These are phyloP conservation scores for Morpho deidamia DNA, from an alignment of 2,888 invertebrate genomes.

Conservation along the genomic window DNA sequence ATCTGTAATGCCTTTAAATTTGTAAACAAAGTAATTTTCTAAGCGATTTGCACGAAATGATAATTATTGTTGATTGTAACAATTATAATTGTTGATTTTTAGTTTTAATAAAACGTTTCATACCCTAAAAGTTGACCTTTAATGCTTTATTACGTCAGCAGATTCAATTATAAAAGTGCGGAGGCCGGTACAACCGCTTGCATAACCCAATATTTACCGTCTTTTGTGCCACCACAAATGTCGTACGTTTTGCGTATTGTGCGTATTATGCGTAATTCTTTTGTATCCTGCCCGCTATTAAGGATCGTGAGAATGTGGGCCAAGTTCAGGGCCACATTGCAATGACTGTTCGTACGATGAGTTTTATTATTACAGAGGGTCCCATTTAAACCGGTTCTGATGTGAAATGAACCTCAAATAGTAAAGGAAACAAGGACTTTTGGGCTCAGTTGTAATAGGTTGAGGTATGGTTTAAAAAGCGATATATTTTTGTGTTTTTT, in stretches of 20 bases:
- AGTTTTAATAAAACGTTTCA: background rate
- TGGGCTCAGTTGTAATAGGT: no score
- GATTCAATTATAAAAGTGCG: conserved; percentile 12
- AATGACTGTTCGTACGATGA: conserved; percentile 25
- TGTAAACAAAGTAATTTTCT: no score
- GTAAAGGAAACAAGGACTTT: no score
- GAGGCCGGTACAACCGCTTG: conserved; percentile 13
- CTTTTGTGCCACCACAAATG: conserved; percentile 41
- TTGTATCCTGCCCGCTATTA: conserved; percentile 43
- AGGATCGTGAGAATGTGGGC: conserved; percentile 65
- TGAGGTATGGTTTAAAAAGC: no score
- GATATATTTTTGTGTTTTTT: no score
- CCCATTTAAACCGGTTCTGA: conserved; percentile 38
- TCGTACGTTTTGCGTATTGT: conserved; percentile 50
- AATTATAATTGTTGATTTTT: no score
- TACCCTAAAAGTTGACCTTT: background rate
- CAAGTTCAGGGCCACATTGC: conserved; percentile 61
- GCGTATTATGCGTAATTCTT: conserved; percentile 45
- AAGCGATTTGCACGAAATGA: no score
- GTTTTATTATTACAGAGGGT: conserved; percentile 27
- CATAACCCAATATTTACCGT: conserved; percentile 31
- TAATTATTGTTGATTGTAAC: no score
- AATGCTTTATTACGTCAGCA: conserved; percentile 1
- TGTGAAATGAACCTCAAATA: conserved; percentile 41
- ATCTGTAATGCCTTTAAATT: no score